phyloP scores from a whole-genome alignment of 1,140 invertebrate genomes.

The Brachionus sp. region DNA sequence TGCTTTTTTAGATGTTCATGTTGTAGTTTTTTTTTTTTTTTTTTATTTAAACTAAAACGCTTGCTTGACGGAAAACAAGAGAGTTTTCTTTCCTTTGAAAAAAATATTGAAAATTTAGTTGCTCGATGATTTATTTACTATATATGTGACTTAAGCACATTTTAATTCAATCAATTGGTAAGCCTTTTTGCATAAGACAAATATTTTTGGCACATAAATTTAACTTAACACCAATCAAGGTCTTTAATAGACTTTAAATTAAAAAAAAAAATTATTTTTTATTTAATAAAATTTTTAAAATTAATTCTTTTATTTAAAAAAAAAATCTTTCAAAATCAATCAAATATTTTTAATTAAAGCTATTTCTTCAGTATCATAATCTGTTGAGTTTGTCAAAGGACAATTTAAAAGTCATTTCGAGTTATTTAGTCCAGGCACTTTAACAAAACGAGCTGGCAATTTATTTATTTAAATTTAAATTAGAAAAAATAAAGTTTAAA shows the following conservation, averaged over 20 bases:
- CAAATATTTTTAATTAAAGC: too few relatives aligned
- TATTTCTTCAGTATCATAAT: too few relatives aligned
- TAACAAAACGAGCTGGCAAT: not conserved
- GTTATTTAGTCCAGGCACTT: not conserved
- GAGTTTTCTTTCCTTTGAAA: not conserved
- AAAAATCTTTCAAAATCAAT: too few relatives aligned
- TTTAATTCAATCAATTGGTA: not conserved
- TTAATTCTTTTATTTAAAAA: too few relatives aligned
- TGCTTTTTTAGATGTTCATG: slow-evolving; percentile 20
- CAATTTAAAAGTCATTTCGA: not conserved
- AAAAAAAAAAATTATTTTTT: not conserved
- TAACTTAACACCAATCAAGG: too few relatives aligned
- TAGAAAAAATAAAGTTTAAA: not conserved
- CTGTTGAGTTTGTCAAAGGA: not conserved
- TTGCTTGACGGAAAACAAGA: not conserved
- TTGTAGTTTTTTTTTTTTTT: not conserved
- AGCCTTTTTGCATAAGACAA: not conserved
- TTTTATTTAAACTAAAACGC: not conserved
- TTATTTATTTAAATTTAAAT: not conserved
- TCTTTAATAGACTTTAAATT: too few relatives aligned
- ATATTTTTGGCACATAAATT: not conserved
- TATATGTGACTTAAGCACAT: not conserved
- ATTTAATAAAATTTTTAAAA: not conserved
- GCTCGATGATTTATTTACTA: not conserved
- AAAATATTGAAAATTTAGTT: not conserved